These are phyloP conservation scores for Sesamia nonagrioides DNA, from an alignment of 1,140 invertebrate species.

Conservation along the genomic window DNA sequence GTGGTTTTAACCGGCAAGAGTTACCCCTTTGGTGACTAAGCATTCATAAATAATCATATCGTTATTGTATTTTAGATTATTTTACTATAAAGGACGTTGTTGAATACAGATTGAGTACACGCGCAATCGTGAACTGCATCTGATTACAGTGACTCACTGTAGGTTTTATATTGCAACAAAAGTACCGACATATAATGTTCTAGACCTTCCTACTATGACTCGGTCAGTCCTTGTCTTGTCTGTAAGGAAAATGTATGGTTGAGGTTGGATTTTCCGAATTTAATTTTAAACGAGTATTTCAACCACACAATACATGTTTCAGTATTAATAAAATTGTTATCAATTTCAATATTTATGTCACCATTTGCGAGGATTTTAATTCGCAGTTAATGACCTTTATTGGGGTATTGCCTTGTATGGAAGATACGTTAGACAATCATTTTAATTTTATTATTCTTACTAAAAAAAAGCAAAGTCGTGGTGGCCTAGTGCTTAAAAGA, in stretches of 20 bases:
- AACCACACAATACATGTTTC: background rate
- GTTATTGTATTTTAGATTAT: background rate
- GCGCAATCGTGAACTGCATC: conserved; percentile 49
- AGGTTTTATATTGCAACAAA: conserved; percentile 29
- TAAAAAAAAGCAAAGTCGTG: no score
- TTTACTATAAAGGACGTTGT: conserved; percentile 8
- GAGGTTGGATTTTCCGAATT: conserved; percentile 17
- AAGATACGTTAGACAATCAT: no score
- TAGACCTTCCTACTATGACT: conserved; percentile 26
- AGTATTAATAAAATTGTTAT: background rate
- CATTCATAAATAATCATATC: background rate
- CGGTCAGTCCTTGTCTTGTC: background rate
- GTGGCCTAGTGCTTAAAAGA: no score
- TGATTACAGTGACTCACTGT: conserved; percentile 41
- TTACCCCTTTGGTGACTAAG: background rate
- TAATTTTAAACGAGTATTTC: background rate
- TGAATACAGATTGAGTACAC: conserved; percentile 15
- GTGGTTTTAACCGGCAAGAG: no score
- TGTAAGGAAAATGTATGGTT: conserved; percentile 12
- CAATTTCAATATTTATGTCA: background rate
- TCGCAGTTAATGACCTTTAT: background rate
- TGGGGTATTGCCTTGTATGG: background rate
- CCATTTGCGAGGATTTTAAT: background rate
- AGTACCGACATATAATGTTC: background rate
- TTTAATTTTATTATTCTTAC: no score